Evolutionary conservation across 2,888 invertebrate species (phyloP), one percentile per base, ranked within the genome.

Genomic region (Muscina levida): DNA sequence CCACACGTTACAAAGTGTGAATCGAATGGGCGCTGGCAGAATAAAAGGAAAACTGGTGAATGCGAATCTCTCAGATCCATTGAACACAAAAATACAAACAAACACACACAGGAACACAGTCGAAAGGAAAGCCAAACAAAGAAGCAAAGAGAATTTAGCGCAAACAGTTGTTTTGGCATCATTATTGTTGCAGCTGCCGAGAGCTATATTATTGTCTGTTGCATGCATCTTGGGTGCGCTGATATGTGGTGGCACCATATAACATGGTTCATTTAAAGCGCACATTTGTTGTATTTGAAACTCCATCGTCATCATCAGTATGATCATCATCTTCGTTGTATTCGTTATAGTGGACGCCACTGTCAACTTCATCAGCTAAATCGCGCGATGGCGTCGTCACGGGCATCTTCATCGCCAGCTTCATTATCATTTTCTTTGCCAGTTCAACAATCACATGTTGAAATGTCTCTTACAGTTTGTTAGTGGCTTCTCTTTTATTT

Each of bases 101-200:
- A 59, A n/a, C n/a, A n/a, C n/a, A n/a, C n/a, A n/a, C n/a, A n/a
- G 2, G 17, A 56, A 56, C 17, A 57, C 8, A 31, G 4, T 5
- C 31, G 3, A 31, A 42, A 22, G 39, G 2, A 42, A 42, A 62
- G 31, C 4, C 31, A 31, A 31, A 31, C 17, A 56, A 42, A 42
- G 42, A 62, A 15, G 39, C 37, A 62, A 22, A 19, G 26, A 19
- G 42, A 22, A 62, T 1, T 37, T 8, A 57, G 2, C 6, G 24
- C 37, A 62, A 62, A 42, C 19, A 74, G 48, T 76, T 80, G 72
- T 46, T 70, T 56, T 80, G 68, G 70, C 68, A 80, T 76, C 15
- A 62, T 31, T 31, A 31, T 70, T 72, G 68, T 76, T 80, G 72
- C 79, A 80, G 79, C 79, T 80, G 79, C 76, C 53, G 31, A 31